These are phyloP conservation scores for human DNA, from an alignment of 2,113 vertebrate genomes.

Conservation along the genomic window DNA sequence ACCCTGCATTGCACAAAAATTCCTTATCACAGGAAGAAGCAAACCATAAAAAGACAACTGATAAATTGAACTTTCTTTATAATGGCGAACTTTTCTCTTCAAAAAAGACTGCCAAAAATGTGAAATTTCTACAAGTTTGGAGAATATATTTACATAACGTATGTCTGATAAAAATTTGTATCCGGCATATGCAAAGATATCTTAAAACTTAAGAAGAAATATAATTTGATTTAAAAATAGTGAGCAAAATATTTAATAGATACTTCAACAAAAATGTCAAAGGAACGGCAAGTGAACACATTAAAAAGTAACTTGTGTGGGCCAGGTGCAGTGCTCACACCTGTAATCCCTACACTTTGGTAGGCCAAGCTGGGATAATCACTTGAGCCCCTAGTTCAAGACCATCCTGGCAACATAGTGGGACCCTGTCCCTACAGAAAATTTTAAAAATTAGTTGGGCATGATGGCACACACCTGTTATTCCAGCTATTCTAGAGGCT, in stretches of 20 bases:
- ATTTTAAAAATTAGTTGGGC: too few species aligned
- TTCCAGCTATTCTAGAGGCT: too few species aligned
- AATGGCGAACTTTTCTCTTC: background rate
- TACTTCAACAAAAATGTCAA: background rate
- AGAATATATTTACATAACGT: background rate
- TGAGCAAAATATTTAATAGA: background rate
- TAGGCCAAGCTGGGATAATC: too few species aligned
- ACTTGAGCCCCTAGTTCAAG: too few species aligned
- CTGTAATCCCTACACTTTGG: too few species aligned
- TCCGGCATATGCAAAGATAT: background rate
- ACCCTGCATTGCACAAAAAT: background rate
- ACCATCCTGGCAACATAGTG: too few species aligned
- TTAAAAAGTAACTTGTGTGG: background rate
- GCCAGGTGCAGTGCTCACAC: too few species aligned
- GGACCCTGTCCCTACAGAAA: too few species aligned
- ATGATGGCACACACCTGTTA: too few species aligned
- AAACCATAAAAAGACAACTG: background rate
- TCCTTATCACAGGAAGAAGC: background rate
- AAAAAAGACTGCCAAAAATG: background rate
- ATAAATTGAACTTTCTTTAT: background rate
- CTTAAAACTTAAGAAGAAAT: background rate
- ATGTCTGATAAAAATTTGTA: background rate
- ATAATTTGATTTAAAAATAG: background rate
- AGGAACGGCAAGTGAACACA: background rate
- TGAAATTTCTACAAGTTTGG: background rate